Conservation (phyloP, 2,888 invertebrate species). For the Chalcis sispes region DNA sequence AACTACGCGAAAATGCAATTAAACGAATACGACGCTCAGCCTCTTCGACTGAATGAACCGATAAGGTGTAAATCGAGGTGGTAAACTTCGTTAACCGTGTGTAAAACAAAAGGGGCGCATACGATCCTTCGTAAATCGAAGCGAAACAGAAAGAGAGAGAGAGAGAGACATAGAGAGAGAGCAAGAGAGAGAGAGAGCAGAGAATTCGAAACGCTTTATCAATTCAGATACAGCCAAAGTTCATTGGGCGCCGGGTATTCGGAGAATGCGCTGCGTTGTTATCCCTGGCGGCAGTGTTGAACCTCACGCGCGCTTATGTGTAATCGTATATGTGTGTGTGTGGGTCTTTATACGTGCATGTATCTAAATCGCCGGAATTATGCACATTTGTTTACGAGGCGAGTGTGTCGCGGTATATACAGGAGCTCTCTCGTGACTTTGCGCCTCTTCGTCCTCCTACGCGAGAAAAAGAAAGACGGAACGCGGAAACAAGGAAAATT, state of each 20-base stretch:
- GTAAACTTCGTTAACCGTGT: no score
- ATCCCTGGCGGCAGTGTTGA: conserved; percentile 14
- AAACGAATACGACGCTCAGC: no score
- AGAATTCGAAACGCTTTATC: conserved; percentile 43
- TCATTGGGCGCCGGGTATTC: conserved; percentile 39
- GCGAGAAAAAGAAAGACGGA: conserved; percentile 5
- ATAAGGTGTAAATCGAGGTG: no score
- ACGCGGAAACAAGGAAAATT: conserved; percentile 17
- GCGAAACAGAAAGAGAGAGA: no score
- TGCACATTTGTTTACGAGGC: conserved; percentile 20
- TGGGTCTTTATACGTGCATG: no score
- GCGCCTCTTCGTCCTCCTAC: not conserved
- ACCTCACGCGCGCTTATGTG: not conserved
- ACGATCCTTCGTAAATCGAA: no score
- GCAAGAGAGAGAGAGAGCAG: not conserved
- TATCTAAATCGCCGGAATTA: conserved; percentile 26
- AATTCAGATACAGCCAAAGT: conserved; percentile 33
- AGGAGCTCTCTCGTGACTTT: conserved; percentile 7
- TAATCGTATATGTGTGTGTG: conserved; percentile 11
- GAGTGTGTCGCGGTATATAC: not conserved
- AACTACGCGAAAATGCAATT: no score
- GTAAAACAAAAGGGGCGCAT: no score
- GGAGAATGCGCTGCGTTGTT: conserved; percentile 37
- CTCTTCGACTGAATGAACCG: no score
- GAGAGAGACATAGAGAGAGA: no score